These are phyloP conservation scores for Bubo bubo DNA, from an alignment of 2,113 vertebrate genomes.

Conservation along the genomic window DNA sequence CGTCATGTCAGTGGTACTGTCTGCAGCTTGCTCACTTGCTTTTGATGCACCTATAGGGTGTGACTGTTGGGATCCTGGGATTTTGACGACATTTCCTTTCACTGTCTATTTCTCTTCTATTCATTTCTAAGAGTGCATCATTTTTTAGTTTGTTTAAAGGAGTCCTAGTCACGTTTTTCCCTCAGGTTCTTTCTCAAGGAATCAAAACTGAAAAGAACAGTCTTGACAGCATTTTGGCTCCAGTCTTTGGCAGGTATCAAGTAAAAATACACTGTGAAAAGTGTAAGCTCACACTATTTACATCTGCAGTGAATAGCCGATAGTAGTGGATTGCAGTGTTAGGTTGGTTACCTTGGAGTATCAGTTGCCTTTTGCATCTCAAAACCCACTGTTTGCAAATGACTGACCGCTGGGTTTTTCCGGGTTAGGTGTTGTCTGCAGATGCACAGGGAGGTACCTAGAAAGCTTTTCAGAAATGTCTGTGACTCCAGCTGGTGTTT, in stretches of 20 bases:
- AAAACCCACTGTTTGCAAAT: neutral
- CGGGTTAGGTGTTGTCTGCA: neutral
- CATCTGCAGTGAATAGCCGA: conserved; percentile 32
- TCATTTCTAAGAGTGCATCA: conserved; percentile 26
- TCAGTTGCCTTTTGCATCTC: neutral
- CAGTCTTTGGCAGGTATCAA: conserved; percentile 61
- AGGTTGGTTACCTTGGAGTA: neutral
- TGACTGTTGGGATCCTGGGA: conserved; percentile 13
- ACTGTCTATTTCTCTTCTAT: conserved; percentile 23
- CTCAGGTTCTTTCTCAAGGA: conserved; percentile 52
- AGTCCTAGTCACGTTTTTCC: conserved; percentile 33
- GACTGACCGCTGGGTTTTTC: neutral
- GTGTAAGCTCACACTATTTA: conserved; percentile 14
- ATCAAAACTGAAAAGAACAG: conserved; percentile 1
- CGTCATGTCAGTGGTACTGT: neutral
- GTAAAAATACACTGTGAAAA: conserved; percentile 37
- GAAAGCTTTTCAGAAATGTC: neutral
- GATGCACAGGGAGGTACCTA: too few relatives aligned
- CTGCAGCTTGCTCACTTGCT: neutral
- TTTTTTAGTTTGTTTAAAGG: conserved; percentile 61
- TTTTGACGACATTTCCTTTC: conserved; percentile 60
- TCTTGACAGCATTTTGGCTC: conserved; percentile 59
- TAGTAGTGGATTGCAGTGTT: neutral
- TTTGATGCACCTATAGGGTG: neutral
- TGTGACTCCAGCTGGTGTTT: neutral